phyloP scores from a whole-genome alignment of 2,113 vertebrate species.

The Naja naja region DNA sequence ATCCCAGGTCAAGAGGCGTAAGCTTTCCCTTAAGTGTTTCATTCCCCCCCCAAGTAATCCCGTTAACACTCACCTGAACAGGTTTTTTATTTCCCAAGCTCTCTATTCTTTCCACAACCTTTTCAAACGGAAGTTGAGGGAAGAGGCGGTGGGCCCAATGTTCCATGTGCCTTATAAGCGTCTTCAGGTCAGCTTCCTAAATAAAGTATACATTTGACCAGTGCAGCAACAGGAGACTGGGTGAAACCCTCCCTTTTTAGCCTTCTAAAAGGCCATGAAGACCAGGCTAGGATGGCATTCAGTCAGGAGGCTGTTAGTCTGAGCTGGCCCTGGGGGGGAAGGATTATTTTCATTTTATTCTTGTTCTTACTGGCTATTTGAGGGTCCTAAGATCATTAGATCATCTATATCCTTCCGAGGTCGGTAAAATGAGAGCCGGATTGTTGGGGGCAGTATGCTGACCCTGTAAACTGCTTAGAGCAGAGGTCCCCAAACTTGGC shows the following conservation, averaged over 20 bases:
- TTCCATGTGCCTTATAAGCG: conserved; percentile 88
- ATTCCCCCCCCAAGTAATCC: neutral
- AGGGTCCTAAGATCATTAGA: neutral
- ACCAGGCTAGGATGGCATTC: neutral
- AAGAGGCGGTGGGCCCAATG: conserved; percentile 96
- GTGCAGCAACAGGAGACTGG: neutral
- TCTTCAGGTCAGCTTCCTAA: conserved; percentile 86
- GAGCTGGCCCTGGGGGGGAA: neutral
- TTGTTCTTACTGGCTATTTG: neutral
- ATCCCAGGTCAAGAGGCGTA: neutral
- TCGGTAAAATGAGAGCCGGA: no score
- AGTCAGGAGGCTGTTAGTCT: neutral
- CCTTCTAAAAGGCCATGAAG: neutral
- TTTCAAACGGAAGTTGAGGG: conserved; percentile 92
- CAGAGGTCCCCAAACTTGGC: no score
- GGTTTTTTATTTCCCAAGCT: conserved; percentile 88
- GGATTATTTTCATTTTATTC: neutral
- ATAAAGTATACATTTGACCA: conserved; percentile 3
- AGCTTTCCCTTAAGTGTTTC: neutral
- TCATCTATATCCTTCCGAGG: no score
- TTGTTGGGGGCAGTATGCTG: no score
- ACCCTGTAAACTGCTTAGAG: no score
- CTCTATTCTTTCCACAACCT: conserved; percentile 88
- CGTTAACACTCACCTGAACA: conserved; percentile 81
- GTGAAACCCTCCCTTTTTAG: neutral